Conservation (phyloP, 2,797 vertebrate species). For the Mormyrus hasselquistii region DNA sequence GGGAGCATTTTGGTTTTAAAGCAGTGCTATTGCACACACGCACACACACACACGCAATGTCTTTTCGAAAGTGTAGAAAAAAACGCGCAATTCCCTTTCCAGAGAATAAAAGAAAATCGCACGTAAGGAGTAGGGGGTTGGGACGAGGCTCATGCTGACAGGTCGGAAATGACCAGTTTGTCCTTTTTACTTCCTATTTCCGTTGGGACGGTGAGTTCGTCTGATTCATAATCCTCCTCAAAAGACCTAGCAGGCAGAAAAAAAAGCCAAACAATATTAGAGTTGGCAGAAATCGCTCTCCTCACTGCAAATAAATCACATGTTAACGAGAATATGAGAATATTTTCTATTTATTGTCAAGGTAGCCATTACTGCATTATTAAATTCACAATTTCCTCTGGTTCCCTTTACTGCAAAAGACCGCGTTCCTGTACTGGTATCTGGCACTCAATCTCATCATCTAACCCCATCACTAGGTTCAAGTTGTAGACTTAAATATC, state of each 20-base stretch:
- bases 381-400: not conserved
- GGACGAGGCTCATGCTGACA: slow-evolving; percentile 64
- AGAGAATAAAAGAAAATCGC: slow-evolving; percentile 40
- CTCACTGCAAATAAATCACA: not conserved
- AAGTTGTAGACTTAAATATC: not conserved
- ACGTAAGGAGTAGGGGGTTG: slow-evolving; percentile 22
- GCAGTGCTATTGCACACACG: slow-evolving; percentile 54
- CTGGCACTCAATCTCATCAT: not conserved
- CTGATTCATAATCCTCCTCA: slow-evolving; percentile 90
- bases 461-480: not conserved
- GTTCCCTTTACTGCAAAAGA: not conserved
- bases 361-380: not conserved
- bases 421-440: not conserved
- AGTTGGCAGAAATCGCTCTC: not conserved
- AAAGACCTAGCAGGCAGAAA: slow-evolving; percentile 69
- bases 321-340: not conserved
- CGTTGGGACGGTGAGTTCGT: slow-evolving; percentile 75
- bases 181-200: slow-evolving; percentile 87
- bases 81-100: slow-evolving; percentile 48
- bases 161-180: slow-evolving; percentile 81
- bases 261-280: not conserved
- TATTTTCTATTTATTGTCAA: not conserved
- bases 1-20: slow-evolving; percentile 49
- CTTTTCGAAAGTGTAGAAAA: slow-evolving; percentile 60
- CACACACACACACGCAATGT: slow-evolving; percentile 47